Percentiles rank a stretch among this genome's conserved stretches.
phyloP scores from a whole-genome alignment of 2,797 vertebrate genomes.

The Anisognathus igniventris region DNA sequence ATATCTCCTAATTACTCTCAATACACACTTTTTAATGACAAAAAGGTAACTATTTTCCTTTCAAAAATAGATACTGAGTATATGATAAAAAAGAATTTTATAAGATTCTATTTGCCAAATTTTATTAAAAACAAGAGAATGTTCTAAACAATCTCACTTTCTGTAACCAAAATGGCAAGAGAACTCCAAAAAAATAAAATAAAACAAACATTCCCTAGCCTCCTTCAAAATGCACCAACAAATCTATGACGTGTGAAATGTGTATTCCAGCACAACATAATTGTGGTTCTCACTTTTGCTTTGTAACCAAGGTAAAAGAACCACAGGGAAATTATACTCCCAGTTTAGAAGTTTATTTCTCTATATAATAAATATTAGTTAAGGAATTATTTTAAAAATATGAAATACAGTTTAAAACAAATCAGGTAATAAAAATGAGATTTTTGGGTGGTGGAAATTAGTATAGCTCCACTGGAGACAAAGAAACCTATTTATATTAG shows the following conservation, averaged over 20 bases:
- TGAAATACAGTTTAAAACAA: neutral
- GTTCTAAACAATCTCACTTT: neutral
- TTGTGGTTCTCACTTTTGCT: neutral
- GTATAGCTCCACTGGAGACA: neutral
- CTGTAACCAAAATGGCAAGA: neutral
- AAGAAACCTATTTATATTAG: neutral
- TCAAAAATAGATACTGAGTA: fast-evolving
- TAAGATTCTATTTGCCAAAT: neutral
- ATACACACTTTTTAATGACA: neutral
- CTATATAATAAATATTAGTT: neutral
- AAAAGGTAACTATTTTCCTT: neutral
- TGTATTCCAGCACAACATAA: neutral
- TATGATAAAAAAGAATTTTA: neutral
- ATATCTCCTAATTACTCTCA: neutral
- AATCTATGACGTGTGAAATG: neutral
- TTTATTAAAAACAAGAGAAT: neutral
- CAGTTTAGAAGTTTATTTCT: neutral
- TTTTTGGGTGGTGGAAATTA: neutral
- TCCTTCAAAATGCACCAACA: neutral
- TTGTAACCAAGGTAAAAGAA: neutral
- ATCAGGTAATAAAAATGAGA: neutral
- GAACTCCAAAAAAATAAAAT: neutral
- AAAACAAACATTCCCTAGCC: fast-evolving
- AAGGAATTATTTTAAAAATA: neutral
- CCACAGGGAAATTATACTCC: fast-evolving